These are phyloP conservation scores for Falco berigora DNA, from an alignment of 2,797 vertebrate species.

Conservation along the genomic window DNA sequence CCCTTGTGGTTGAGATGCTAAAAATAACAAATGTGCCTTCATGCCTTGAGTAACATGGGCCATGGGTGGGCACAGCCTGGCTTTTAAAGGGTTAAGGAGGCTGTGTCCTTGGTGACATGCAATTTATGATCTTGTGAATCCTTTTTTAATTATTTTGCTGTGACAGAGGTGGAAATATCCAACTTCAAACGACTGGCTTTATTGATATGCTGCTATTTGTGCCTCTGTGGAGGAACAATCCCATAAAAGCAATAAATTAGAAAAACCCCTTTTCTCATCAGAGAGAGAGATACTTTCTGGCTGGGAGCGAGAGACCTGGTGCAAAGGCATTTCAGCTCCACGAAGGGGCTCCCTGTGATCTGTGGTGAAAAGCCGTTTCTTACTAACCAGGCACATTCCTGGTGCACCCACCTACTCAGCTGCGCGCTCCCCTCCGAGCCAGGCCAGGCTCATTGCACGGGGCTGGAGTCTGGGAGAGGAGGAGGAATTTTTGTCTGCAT, in stretches of 20 bases:
- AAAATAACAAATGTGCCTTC: conserved; percentile 19
- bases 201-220: conserved; percentile 67
- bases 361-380: not conserved
- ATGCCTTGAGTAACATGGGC: not conserved
- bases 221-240: conserved; percentile 67
- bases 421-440: not conserved
- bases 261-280: conserved; percentile 69
- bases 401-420: not conserved
- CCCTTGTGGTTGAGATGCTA: not conserved
- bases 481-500: not conserved
- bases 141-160: conserved; percentile 77
- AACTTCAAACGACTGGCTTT: conserved; percentile 66
- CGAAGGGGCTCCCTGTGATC: conserved; percentile 45
- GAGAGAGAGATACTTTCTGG: conserved; percentile 54
- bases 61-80: conserved; percentile 14
- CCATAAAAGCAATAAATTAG: conserved; percentile 69
- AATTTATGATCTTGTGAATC: conserved; percentile 72
- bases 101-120: conserved; percentile 56
- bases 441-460: not conserved
- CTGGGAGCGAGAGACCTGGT: conserved; percentile 28
- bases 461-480: not conserved
- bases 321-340: conserved; percentile 51
- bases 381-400: not conserved
- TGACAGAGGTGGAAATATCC: conserved; percentile 65
- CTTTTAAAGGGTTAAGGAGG: conserved; percentile 59